Evolutionary conservation across 2,797 vertebrate genomes (phyloP), one percentile per base, ranked within the genome.

Genomic region (Phylloscopus collybita): DNA sequence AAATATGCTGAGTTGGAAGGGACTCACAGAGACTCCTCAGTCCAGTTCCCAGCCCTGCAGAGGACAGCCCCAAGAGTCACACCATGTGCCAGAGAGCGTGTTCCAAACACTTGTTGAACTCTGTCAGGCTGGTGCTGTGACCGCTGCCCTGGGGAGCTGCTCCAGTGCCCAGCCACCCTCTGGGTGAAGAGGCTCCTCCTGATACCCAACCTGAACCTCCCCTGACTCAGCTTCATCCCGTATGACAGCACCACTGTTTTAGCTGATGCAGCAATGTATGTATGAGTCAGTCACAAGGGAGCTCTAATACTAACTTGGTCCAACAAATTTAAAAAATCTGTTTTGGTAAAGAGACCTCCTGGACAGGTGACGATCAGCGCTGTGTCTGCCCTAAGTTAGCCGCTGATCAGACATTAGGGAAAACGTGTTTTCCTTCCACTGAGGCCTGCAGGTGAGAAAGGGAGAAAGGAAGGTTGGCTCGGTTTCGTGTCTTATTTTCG

Each of bases 281-380:
- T 15, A 25, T 10, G 19, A 45, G 36, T 44, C 22, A 29, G 27
- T 40, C 10, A 26, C 59, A 20, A 7, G 13, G 10, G 12, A 9
- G 25, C 10, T 9, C 60, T 5, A 4, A 9, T 6, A 32, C 54
- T 21, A 34, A 10, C 30, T 25, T 30, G 3, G 22, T 17, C 30
- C 64, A 84, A 9, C 3, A 9, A 26, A 6, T 27, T 3, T 27
- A 40, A 34, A 22, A 38, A 44, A 13, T 6, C 9, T 11, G 6
- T 18, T 47, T 56, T 6, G 29, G 34, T 27, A 10, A 27, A 25
- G 34, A 6, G 1, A 16, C 16, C 4, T 29, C 0, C 10, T 0
- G 34, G 23, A 7, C 0, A 4, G 23, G 34, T 1, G 5, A 1
- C 0, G 6, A 1, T 62, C 13, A 3, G 11, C 13, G 15, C 62